These are phyloP conservation scores for Bradypodion pumilum DNA, from an alignment of 2,797 vertebrate genomes.

Conservation along the genomic window DNA sequence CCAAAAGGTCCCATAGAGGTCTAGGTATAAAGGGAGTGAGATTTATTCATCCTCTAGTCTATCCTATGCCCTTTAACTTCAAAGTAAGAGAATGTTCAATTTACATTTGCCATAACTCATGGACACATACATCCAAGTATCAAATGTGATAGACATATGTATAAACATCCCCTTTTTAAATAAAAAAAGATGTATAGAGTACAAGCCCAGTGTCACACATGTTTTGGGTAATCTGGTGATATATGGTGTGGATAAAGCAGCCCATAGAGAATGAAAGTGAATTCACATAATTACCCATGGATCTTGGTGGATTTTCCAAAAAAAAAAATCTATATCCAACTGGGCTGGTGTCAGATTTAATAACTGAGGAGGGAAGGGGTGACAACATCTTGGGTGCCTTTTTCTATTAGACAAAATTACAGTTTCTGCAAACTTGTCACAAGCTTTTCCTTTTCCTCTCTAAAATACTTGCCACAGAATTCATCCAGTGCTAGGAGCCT, in stretches of 20 bases:
- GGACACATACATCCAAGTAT: background rate
- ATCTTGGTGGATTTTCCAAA: background rate
- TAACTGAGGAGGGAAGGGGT: background rate
- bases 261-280: background rate
- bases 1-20: too few relatives aligned
- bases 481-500: slow-evolving; percentile 40
- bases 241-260: background rate
- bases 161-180: background rate
- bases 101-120: background rate
- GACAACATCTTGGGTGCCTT: background rate
- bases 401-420: slow-evolving; percentile 11
- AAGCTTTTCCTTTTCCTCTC: slow-evolving; percentile 26
- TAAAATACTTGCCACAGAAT: slow-evolving; percentile 15
- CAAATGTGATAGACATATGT: background rate
- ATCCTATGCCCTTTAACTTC: too few relatives aligned
- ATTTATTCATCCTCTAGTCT: too few relatives aligned
- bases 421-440: background rate
- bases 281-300: background rate
- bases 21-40: too few relatives aligned
- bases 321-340: background rate
- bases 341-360: slow-evolving; percentile 25
- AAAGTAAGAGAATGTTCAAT: background rate
- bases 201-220: background rate
- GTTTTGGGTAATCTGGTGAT: background rate
- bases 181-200: background rate